Conservation (phyloP, 2,888 invertebrate species). For the Tenthredo mesomela region DNA sequence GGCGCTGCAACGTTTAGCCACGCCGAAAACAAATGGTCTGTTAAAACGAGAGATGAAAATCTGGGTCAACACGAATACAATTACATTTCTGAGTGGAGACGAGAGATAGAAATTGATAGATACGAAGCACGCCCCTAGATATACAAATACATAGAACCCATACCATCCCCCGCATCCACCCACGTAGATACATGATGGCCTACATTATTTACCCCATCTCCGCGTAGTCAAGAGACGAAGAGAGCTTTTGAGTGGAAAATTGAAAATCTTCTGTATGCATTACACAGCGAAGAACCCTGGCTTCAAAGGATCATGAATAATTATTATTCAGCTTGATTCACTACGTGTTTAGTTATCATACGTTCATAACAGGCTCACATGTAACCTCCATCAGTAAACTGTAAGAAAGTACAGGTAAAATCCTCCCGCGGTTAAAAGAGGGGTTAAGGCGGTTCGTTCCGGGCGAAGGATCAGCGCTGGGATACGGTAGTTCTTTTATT, state of each 20-base stretch:
- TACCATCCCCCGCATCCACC: neutral
- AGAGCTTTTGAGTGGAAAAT: slow-evolving; percentile 61
- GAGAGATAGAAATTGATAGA: slow-evolving; percentile 44
- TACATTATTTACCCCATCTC: slow-evolving; percentile 27
- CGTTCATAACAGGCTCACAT: neutral
- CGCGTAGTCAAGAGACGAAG: neutral
- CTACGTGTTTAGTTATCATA: neutral
- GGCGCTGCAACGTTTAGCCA: neutral
- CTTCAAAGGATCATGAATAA: slow-evolving; percentile 53
- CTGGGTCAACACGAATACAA: slow-evolving; percentile 37
- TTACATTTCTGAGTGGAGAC: neutral
- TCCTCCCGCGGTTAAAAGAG: slow-evolving; percentile 1
- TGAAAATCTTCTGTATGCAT: slow-evolving; percentile 62
- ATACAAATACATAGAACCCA: slow-evolving; percentile 2
- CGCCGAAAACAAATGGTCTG: slow-evolving; percentile 13
- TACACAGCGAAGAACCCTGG: slow-evolving; percentile 40
- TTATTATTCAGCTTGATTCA: slow-evolving; percentile 45
- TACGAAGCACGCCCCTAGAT: slow-evolving; percentile 19
- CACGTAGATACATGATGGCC: slow-evolving; percentile 15
- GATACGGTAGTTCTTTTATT: neutral
- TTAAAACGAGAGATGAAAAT: slow-evolving; percentile 36
- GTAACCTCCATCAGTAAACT: neutral
- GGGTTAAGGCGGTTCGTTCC: slow-evolving; percentile 10
- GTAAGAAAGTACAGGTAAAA: slow-evolving; percentile 10
- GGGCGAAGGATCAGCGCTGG: neutral